phyloP scores from a whole-genome alignment of 2,888 invertebrate genomes.

The Drosophila mercatorum region DNA sequence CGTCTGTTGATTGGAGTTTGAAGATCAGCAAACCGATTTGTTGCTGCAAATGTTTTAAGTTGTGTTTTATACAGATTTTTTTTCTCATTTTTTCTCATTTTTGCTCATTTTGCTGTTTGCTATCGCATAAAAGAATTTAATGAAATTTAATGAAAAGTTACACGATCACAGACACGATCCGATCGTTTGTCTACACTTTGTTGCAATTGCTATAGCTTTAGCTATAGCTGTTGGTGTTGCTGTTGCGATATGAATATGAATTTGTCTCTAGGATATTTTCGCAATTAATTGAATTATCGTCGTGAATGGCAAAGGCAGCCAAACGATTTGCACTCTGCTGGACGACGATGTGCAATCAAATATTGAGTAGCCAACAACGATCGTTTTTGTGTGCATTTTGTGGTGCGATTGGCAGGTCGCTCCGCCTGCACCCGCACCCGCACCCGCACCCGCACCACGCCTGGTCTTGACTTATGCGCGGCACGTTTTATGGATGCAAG shows the following conservation, averaged over 20 bases:
- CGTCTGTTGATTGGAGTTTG: slow-evolving; percentile 32
- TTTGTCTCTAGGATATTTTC: slow-evolving; percentile 80
- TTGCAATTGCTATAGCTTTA: slow-evolving; percentile 40
- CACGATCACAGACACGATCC: slow-evolving; percentile 71
- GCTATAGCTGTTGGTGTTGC: slow-evolving; percentile 12
- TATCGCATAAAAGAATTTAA: slow-evolving; percentile 81
- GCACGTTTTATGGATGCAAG: slow-evolving; percentile 65
- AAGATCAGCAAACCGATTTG: slow-evolving; percentile 39
- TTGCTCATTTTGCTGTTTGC: slow-evolving; percentile 52
- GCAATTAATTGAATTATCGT: slow-evolving; percentile 82
- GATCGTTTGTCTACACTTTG: slow-evolving; percentile 63
- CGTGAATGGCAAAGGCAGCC: slow-evolving; percentile 71
- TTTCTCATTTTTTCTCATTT: neutral
- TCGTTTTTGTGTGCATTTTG: slow-evolving; percentile 21
- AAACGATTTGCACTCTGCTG: slow-evolving; percentile 30
- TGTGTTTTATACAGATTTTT: slow-evolving; percentile 5
- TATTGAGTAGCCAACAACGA: slow-evolving; percentile 41
- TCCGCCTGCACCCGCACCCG: slow-evolving; percentile 26
- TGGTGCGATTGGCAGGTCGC: slow-evolving; percentile 61
- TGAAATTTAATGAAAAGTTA: slow-evolving; percentile 80
- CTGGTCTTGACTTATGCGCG: slow-evolving; percentile 44
- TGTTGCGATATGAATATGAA: slow-evolving; percentile 66
- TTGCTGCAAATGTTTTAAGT: slow-evolving; percentile 53
- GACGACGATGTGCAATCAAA: slow-evolving; percentile 66
- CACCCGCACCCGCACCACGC: slow-evolving; percentile 26